phyloP scores from a whole-genome alignment of 2,888 invertebrate genomes.

The Sesia bembeciformis region DNA sequence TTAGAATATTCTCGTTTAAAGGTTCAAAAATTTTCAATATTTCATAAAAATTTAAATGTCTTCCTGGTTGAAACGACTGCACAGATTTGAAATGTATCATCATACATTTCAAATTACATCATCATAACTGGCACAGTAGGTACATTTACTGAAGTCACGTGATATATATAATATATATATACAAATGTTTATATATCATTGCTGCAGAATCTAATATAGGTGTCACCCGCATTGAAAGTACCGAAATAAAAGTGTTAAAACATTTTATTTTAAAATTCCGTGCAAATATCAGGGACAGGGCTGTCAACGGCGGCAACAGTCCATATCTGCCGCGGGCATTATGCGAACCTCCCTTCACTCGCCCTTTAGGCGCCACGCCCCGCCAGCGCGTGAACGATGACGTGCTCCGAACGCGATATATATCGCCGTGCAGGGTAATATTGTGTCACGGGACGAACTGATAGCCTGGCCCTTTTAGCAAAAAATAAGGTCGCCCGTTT shows the following conservation, averaged over 20 bases:
- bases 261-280: slow-evolving; percentile 9
- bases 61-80: no score
- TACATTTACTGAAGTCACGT: no score
- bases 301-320: slow-evolving; percentile 19
- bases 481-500: slow-evolving; percentile 70
- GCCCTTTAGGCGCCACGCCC: slow-evolving; percentile 46
- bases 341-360: slow-evolving; percentile 36
- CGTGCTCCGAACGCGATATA: slow-evolving; percentile 64
- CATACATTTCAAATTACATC: no score
- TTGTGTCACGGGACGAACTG: slow-evolving; percentile 59
- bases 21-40: no score
- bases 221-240: slow-evolving; percentile 1
- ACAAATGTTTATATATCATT: no score
- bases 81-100: no score
- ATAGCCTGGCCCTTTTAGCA: slow-evolving; percentile 61
- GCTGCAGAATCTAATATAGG: not conserved
- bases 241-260: slow-evolving; percentile 5
- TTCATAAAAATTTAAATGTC: no score
- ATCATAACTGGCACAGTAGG: no score
- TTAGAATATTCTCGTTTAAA: no score
- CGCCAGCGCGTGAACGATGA: slow-evolving; percentile 51
- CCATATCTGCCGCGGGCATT: slow-evolving; percentile 33
- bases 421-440: slow-evolving; percentile 62
- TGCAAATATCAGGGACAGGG: slow-evolving; percentile 15
- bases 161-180: no score